Evolutionary conservation across 2,888 invertebrate genomes (phyloP).

Genomic region (Venusia cambrica): DNA sequence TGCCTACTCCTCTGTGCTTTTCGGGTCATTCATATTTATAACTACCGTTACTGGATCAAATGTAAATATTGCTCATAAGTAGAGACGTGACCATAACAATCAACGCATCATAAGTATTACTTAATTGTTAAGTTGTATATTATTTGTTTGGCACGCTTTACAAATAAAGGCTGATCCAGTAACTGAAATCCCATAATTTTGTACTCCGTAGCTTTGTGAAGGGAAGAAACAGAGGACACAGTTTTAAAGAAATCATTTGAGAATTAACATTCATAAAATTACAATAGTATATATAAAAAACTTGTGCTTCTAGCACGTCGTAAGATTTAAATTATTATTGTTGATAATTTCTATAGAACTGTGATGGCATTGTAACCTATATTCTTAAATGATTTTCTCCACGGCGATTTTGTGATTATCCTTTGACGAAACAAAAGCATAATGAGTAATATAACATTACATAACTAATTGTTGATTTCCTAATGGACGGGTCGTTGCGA

Average conservation of each 20-base stretch:
- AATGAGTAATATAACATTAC: slow-evolving; percentile 16
- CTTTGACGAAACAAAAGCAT: slow-evolving; percentile 36
- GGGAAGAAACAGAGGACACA: slow-evolving; percentile 21
- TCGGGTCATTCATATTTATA: slow-evolving; percentile 53
- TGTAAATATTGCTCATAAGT: slow-evolving; percentile 20
- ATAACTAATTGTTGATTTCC: slow-evolving; percentile 23
- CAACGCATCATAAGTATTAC: slow-evolving; percentile 3
- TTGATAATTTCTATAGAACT: slow-evolving; percentile 32
- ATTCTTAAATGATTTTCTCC: slow-evolving; percentile 37
- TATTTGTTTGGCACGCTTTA: slow-evolving; percentile 21
- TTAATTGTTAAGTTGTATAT: slow-evolving; percentile 14
- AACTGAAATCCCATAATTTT: slow-evolving; percentile 29
- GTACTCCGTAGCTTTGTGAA: slow-evolving; percentile 25
- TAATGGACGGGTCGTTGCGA: slow-evolving; percentile 36
- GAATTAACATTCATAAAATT: too few relatives aligned
- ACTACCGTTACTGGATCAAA: slow-evolving; percentile 51
- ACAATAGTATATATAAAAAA: too few relatives aligned
- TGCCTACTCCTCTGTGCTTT: slow-evolving; percentile 76
- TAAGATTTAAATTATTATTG: too few relatives aligned
- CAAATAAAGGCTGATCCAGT: slow-evolving; percentile 44
- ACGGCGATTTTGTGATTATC: slow-evolving; percentile 32
- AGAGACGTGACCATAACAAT: slow-evolving; percentile 4
- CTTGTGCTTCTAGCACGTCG: too few relatives aligned
- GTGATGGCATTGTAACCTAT: slow-evolving; percentile 29
- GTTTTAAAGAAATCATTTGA: slow-evolving; percentile 30